Evolutionary conservation across 1,140 invertebrate genomes (phyloP).

Genomic region (Hetaerina americana): DNA sequence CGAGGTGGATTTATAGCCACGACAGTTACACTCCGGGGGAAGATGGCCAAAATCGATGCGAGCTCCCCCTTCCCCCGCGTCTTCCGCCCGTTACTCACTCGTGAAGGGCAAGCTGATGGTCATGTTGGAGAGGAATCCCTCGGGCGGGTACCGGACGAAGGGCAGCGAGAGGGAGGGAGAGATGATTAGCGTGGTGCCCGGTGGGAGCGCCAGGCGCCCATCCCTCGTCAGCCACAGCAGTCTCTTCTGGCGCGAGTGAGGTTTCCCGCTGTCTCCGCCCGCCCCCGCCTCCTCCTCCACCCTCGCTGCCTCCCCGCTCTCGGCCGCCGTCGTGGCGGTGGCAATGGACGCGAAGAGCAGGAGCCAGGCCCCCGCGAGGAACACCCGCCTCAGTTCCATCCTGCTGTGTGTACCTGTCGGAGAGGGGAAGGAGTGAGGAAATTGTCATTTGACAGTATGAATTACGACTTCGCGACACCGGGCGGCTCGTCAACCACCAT

Average conservation of each 20-base stretch:
- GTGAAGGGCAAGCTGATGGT: slow-evolving; percentile 75
- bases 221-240: slow-evolving; percentile 71
- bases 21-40: too few species aligned
- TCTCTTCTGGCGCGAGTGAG: slow-evolving; percentile 63
- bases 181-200: slow-evolving; percentile 62
- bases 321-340: neutral
- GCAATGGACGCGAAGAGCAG: neutral
- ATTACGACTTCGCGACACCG: too few species aligned
- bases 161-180: slow-evolving; percentile 68
- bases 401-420: too few species aligned
- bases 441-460: too few species aligned
- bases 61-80: too few species aligned
- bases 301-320: neutral
- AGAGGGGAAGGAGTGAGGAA: too few species aligned
- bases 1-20: too few species aligned
- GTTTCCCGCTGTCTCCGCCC: slow-evolving; percentile 13
- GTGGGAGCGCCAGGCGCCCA: slow-evolving; percentile 62
- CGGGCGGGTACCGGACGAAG: slow-evolving; percentile 66
- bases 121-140: slow-evolving; percentile 72
- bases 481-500: too few species aligned
- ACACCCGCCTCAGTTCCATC: neutral
- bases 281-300: neutral
- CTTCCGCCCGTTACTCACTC: slow-evolving; percentile 60
- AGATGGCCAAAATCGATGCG: too few species aligned
- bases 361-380: neutral